A percentile compares a stretch with the other conserved stretches of the same genome.
Conservation (phyloP, 1,140 invertebrate genomes). For the Coenobita brevimanus region DNA sequence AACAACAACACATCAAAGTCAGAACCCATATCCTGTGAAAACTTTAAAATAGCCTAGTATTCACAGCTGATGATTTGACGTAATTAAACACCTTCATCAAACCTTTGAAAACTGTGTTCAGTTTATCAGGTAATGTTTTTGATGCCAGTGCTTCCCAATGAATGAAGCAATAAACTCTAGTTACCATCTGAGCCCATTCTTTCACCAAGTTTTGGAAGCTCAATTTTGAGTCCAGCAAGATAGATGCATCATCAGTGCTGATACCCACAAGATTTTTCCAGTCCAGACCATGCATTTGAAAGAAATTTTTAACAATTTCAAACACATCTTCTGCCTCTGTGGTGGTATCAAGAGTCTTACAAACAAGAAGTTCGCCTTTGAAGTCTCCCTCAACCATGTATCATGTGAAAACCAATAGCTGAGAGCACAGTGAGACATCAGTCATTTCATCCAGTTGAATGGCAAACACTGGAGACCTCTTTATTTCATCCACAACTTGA, state of each 20-base stretch:
- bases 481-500: too few species aligned
- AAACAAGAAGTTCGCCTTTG: too few species aligned
- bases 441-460: too few species aligned
- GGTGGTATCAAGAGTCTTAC: too few species aligned
- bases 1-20: too few species aligned
- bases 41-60: not conserved
- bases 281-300: slow-evolving; percentile 4
- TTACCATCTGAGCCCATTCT: slow-evolving; percentile 13
- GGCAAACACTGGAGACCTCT: too few species aligned
- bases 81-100: slow-evolving; percentile 1
- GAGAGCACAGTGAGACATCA: too few species aligned
- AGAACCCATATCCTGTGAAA: too few species aligned
- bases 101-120: not conserved
- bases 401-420: slow-evolving; percentile 7
- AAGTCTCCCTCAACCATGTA: slow-evolving; percentile 4
- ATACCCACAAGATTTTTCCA: slow-evolving; percentile 20
- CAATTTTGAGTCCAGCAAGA: not conserved
- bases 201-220: slow-evolving; percentile 24
- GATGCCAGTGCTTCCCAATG: slow-evolving; percentile 5
- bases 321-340: not conserved
- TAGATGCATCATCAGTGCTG: not conserved
- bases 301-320: slow-evolving; percentile 36
- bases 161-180: too few species aligned
- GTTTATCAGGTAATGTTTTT: not conserved
- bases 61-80: too few species aligned